Conservation (phyloP, 2,113 vertebrate genomes). For the Tychaedon coryphoeus region DNA sequence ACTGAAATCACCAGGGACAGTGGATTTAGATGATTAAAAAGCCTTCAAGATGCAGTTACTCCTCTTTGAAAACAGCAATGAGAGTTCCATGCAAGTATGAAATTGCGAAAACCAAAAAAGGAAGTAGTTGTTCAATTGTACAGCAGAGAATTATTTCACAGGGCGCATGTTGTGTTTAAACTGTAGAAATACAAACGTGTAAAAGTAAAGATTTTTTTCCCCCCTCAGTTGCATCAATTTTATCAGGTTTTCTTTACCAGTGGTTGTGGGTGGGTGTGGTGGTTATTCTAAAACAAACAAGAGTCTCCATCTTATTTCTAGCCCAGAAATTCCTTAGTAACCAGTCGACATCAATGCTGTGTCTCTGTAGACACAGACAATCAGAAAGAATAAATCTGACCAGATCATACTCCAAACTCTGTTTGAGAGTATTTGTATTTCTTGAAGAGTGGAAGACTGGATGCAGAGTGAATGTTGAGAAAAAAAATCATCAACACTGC, state of each 20-base stretch:
- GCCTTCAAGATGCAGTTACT: conserved; percentile 21
- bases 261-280: not conserved
- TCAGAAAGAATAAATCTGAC: not conserved
- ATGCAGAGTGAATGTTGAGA: not conserved
- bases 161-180: not conserved
- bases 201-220: not conserved
- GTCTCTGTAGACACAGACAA: not conserved
- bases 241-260: not conserved
- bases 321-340: not conserved
- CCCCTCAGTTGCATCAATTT: not conserved
- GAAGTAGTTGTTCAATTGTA: not conserved
- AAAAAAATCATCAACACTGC: not conserved
- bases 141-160: not conserved
- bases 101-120: conserved; percentile 1
- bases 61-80: conserved; percentile 16
- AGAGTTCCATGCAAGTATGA: not conserved
- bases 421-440: not conserved
- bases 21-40: conserved; percentile 53
- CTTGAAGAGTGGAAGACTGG: not conserved
- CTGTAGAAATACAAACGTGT: not conserved
- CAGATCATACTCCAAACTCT: not conserved
- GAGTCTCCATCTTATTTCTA: not conserved
- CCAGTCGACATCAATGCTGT: not conserved
- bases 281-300: not conserved
- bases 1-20: conserved; percentile 16